Base-by-base conservation (phyloP, 2,113 vertebrate species). In the Sporophila hypoxantha region DNA sequence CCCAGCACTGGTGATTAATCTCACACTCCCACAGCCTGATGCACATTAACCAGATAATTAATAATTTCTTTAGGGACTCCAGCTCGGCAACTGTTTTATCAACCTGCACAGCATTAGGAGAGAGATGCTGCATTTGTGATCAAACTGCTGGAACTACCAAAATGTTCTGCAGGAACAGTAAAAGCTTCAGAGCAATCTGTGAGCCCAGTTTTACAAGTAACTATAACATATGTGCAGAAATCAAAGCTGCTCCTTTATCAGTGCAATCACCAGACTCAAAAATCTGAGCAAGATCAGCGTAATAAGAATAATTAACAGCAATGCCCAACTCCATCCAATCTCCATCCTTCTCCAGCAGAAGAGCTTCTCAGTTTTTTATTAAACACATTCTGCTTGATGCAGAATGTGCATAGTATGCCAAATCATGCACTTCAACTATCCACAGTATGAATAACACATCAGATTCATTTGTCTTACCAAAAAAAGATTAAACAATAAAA, bases 11-110 rank as follows among this genome's bases (percentile, higher is more conserved):
- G 98, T 98, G 98, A 98, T 99, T 99, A 99, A 99, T 99, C 98
- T 98, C 98, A 95, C 97, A 97, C 97, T 98, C 96, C 95, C 98
- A 97, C 97, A 97, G 98, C 97, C 98, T 98, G 97, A 98, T 98
- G 98, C 98, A 98, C 98, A 99, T 99, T 99, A 99, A 98, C 98
- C 97, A 98, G 98, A 98, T 99, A 99, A 99, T 99, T 99, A 99
- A 99, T 99, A 98, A 98, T 98, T 99, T 99, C 98, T 98, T 98
- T 96, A 97, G 98, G 98, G 98, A 98, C 96, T 98, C 96, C 93
- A 96, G 97, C 96, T 97, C 96, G 42, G 97, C 97, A 97, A 98
- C 98, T 98, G 97, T 98, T 98, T 98, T 97, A 98, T 98, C 98
- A 99, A 97, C 96, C 97, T 97, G 97, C 97, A 96, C 95, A 95